Evolutionary conservation across 2,113 vertebrate genomes (phyloP), one percentile per base, ranked within the genome.

Genomic region (Poeciliopsis occidentalis): DNA sequence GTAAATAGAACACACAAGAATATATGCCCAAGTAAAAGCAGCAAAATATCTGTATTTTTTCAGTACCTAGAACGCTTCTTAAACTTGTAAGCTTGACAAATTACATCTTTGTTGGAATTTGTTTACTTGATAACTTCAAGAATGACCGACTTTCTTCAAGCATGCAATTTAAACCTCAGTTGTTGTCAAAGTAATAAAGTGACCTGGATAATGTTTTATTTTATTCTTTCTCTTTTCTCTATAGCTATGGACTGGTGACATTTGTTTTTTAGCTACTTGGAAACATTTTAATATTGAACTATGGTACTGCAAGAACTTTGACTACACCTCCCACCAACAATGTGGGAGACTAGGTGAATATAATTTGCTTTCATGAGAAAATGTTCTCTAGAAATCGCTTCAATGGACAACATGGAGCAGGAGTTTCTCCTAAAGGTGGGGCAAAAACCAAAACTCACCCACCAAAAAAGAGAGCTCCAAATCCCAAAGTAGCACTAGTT

Each of bases 321-420:
- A 85, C 81, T 71, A 61, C 39, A 70, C 74, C 60, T 76, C 77
- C 76, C 41, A 68, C 69, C 24, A 2, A 79, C 4, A 24, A 85
- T 89, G 85, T 72, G 65, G 70, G 62, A 41, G 84, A 31, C n/a
- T 64, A 81, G 72, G 54, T 90, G 76, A 87, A 51, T 29, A 73
- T 51, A 39, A 1, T 15, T 37, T 32, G n/a, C 29, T 69, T 41
- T 78, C 41, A 68, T 69, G 69, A 84, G 88, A 91, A 89, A 64
- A 95, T 96, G 96, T 95, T 96, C 92, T 88, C 94, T 92, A 95
- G 94, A 89, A 96, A 92, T 88, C 95, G 93, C 84, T 91, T 92
- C 91, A 95, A 95, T 92, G 95, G 94, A 85, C 89, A 95, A 93
- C 95, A 94, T 72, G 94, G 95, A 88, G 87, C 91, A 47, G 83